phyloP scores from a whole-genome alignment of 1,140 invertebrate genomes.

The Potamilus streckersoni region DNA sequence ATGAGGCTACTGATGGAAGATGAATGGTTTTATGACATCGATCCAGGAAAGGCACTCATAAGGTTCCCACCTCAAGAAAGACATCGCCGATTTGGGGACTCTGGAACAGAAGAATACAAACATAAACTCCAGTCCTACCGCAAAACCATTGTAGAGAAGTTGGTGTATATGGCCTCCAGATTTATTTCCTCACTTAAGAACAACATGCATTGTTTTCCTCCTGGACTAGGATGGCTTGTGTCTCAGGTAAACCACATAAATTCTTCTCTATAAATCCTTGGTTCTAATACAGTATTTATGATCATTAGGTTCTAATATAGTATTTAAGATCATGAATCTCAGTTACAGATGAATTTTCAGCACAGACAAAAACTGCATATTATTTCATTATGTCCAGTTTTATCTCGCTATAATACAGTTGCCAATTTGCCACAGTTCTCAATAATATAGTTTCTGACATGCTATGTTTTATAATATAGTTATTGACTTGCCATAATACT shows the following conservation, averaged over 20 bases:
- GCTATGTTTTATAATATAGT: too few species aligned
- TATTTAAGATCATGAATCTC: too few species aligned
- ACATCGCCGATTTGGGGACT: conserved; percentile 82
- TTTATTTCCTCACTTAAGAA: conserved; percentile 88
- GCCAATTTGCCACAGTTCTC: too few species aligned
- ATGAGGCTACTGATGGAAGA: conserved; percentile 93
- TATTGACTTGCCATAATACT: too few species aligned
- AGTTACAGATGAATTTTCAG: too few species aligned
- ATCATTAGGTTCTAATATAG: too few species aligned
- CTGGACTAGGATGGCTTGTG: conserved; percentile 74
- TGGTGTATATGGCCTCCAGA: conserved; percentile 82
- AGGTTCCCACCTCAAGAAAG: conserved; percentile 80
- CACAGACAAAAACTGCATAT: too few species aligned
- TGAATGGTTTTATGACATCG: conserved; percentile 92
- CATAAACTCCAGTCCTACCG: conserved; percentile 81
- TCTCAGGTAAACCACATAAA: conserved; percentile 65
- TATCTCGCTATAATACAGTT: too few species aligned
- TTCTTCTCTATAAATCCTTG: too few species aligned
- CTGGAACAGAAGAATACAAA: conserved; percentile 78
- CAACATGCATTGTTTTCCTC: conserved; percentile 93
- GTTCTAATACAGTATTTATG: too few species aligned
- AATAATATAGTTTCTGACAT: too few species aligned
- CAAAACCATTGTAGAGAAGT: conserved; percentile 76
- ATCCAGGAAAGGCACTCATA: conserved; percentile 87
- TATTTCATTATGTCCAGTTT: too few species aligned